A percentile compares a stretch with the other conserved stretches of the same genome.
phyloP scores from a whole-genome alignment of 2,113 vertebrate species.

The Phylloscopus whistleri region DNA sequence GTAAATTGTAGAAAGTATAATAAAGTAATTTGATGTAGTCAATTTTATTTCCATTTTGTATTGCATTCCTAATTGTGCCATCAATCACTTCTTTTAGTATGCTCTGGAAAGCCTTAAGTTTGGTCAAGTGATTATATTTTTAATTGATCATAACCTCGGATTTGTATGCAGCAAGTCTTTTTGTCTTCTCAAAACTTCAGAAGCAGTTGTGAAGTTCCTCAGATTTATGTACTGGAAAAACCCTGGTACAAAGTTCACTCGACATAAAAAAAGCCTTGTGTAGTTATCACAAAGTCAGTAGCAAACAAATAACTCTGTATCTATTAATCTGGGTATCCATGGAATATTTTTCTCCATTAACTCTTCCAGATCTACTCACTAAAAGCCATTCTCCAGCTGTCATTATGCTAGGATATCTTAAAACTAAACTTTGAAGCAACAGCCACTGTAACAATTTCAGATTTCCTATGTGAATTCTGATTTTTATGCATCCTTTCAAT shows the following conservation, averaged over 20 bases:
- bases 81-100: background rate
- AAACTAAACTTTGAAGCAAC: background rate
- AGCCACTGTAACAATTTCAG: background rate
- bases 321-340: background rate
- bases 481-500: background rate
- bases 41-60: background rate
- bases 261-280: background rate
- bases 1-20: background rate
- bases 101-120: background rate
- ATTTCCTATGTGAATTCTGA: background rate
- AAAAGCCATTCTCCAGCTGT: background rate
- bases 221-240: background rate
- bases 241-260: background rate
- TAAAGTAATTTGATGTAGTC: background rate
- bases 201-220: background rate
- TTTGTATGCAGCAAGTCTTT: background rate
- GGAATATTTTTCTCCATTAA: background rate
- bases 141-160: background rate
- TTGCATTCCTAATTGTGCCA: background rate
- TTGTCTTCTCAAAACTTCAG: background rate
- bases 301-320: background rate
- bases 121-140: background rate
- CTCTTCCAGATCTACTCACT: background rate
- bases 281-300: background rate
- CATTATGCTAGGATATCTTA: background rate